Evolutionary conservation across 1,140 invertebrate genomes (phyloP).

Genomic region (Tyrophagus putrescentiae): DNA sequence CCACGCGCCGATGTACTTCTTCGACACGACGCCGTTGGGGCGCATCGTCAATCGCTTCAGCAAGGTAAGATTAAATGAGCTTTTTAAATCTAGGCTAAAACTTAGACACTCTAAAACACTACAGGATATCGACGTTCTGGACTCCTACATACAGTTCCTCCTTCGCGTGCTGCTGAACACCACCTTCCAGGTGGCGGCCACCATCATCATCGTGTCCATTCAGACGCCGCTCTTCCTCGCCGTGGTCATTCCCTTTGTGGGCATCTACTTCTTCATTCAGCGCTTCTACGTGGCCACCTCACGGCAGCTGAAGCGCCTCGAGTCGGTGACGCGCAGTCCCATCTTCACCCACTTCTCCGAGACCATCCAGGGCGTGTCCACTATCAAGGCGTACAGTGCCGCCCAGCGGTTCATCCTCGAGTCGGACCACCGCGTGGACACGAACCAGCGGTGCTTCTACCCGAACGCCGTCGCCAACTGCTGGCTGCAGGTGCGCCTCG

Average conservation of each 20-base stretch:
- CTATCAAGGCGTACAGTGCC: slow-evolving; percentile 38
- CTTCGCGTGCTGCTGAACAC: slow-evolving; percentile 32
- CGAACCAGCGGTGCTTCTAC: slow-evolving; percentile 39
- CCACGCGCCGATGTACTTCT: slow-evolving; percentile 30
- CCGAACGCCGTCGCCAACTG: slow-evolving; percentile 34
- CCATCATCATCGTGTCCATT: slow-evolving; percentile 31
- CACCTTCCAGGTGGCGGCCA: slow-evolving; percentile 30
- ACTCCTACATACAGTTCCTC: slow-evolving; percentile 5
- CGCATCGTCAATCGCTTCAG: slow-evolving; percentile 42
- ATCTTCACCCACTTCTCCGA: slow-evolving; percentile 97
- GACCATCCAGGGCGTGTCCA: slow-evolving; percentile 51
- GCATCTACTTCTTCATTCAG: slow-evolving; percentile 42
- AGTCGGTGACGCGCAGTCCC: slow-evolving; percentile 89
- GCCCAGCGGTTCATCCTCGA: slow-evolving; percentile 29
- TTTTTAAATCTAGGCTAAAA: too few relatives aligned
- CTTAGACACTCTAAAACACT: too few relatives aligned
- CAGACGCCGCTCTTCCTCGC: slow-evolving; percentile 32
- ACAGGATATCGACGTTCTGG: slow-evolving; percentile 17
- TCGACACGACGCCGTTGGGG: slow-evolving; percentile 30
- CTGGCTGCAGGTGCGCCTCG: slow-evolving; percentile 38
- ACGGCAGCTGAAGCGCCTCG: slow-evolving; percentile 80
- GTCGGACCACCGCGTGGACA: slow-evolving; percentile 38
- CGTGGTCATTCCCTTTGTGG: slow-evolving; percentile 30
- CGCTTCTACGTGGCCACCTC: slow-evolving; percentile 87
- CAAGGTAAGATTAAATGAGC: slow-evolving; percentile 37